Conservation (phyloP, 1,140 invertebrate species). For the Zeugodacus cucurbitae region DNA sequence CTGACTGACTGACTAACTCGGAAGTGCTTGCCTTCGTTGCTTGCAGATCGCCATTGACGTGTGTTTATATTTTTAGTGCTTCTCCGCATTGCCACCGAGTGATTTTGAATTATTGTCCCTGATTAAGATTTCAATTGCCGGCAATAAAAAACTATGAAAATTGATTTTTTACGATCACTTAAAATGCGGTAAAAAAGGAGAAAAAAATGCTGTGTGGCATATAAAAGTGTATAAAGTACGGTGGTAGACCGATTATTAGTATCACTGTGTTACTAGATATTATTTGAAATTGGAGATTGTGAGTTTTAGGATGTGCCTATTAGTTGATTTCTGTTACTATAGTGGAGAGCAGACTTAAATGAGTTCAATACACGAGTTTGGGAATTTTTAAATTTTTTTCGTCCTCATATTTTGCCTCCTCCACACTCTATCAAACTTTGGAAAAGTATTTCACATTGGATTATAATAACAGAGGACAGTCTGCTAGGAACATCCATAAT, state of each 20-base stretch:
- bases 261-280: too few relatives aligned
- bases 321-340: too few relatives aligned
- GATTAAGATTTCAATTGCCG: slow-evolving; percentile 27
- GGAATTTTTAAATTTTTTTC: too few relatives aligned
- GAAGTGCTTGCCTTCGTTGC: background rate
- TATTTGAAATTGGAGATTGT: too few relatives aligned
- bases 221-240: background rate
- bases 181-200: background rate
- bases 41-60: background rate
- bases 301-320: too few relatives aligned
- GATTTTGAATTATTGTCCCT: slow-evolving; percentile 26
- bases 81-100: background rate
- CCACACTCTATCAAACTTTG: too few relatives aligned
- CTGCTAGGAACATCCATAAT: too few relatives aligned
- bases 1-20: background rate
- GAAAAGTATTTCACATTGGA: too few relatives aligned
- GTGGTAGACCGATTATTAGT: background rate
- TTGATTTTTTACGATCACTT: slow-evolving; percentile 26
- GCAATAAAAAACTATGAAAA: slow-evolving; percentile 6
- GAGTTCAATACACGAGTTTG: too few relatives aligned
- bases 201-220: background rate
- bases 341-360: too few relatives aligned
- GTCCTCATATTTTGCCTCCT: too few relatives aligned
- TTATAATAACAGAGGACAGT: too few relatives aligned
- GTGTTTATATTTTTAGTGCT: background rate